A percentile compares a stretch with the other conserved stretches of the same genome.
phyloP scores from a whole-genome alignment of 2,888 invertebrate species.

The Caenorhabditis panamensis region DNA sequence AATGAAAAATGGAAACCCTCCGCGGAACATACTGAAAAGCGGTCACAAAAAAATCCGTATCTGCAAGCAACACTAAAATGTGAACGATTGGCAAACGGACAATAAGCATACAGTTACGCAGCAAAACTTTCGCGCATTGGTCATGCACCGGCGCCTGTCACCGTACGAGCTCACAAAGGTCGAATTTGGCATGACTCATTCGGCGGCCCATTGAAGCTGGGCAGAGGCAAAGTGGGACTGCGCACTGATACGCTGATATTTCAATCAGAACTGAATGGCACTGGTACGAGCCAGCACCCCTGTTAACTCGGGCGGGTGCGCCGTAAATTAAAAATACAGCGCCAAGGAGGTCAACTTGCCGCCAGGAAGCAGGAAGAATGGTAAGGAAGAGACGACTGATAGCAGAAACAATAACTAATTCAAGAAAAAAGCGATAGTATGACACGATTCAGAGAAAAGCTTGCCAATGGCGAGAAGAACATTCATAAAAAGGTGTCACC shows the following conservation, averaged over 20 bases:
- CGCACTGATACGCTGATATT: constrained; percentile 53
- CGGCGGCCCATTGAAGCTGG: constrained; percentile 49
- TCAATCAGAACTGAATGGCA: constrained; percentile 54
- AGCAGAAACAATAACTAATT: background rate
- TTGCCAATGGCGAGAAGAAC: background rate
- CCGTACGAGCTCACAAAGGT: constrained; percentile 41
- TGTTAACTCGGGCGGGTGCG: background rate
- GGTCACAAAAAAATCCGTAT: background rate
- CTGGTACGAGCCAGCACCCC: constrained; percentile 44
- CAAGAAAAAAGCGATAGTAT: background rate
- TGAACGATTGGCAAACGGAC: constrained; percentile 49
- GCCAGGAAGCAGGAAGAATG: background rate
- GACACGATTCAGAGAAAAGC: background rate
- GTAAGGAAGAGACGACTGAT: background rate
- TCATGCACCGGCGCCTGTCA: constrained; percentile 55
- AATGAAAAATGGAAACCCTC: constrained; percentile 2
- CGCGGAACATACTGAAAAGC: background rate
- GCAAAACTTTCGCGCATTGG: constrained; percentile 60
- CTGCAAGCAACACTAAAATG: constrained; percentile 44
- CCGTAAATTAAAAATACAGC: background rate
- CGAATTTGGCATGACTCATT: constrained; percentile 33
- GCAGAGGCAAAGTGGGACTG: constrained; percentile 53
- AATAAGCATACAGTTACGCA: constrained; percentile 44
- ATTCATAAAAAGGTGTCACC: background rate
- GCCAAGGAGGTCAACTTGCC: background rate